Conservation (phyloP, 30 jellyfish, hydroid and myxozoan species). For the Clytia hemisphaerica region DNA sequence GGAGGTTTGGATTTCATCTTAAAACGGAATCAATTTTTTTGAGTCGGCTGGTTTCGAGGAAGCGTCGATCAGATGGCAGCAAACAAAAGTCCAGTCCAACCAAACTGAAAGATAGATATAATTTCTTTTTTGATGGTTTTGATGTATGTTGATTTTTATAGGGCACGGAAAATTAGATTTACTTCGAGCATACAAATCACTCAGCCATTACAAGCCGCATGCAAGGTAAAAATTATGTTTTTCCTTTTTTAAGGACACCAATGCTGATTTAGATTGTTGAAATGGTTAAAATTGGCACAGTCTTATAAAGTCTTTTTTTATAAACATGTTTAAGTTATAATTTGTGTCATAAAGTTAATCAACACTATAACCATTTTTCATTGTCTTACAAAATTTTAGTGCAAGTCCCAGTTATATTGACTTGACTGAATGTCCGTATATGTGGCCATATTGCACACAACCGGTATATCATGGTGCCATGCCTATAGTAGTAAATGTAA, state of each 20-base stretch:
- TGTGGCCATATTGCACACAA: slow-evolving; percentile 98
- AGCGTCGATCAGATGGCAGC: no score
- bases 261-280: not conserved
- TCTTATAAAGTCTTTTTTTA: no score
- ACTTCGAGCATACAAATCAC: slow-evolving; percentile 57
- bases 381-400: no score
- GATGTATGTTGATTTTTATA: no score
- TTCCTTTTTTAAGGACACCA: not conserved
- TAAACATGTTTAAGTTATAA: not conserved
- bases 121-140: not conserved
- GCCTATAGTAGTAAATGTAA: slow-evolving; percentile 79
- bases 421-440: slow-evolving; percentile 92
- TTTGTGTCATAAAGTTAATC: no score
- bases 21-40: no score
- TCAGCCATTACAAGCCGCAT: slow-evolving; percentile 76
- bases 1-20: no score
- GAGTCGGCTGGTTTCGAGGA: no score
- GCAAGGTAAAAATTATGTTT: slow-evolving; percentile 40
- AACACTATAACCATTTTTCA: no score
- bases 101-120: not conserved
- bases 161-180: slow-evolving; percentile 90
- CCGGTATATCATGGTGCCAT: slow-evolving; percentile 86
- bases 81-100: no score
- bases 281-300: not conserved
- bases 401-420: slow-evolving; percentile 79